Evolutionary conservation across 2,797 vertebrate genomes (phyloP).

Genomic region (Glossophaga mutica): DNA sequence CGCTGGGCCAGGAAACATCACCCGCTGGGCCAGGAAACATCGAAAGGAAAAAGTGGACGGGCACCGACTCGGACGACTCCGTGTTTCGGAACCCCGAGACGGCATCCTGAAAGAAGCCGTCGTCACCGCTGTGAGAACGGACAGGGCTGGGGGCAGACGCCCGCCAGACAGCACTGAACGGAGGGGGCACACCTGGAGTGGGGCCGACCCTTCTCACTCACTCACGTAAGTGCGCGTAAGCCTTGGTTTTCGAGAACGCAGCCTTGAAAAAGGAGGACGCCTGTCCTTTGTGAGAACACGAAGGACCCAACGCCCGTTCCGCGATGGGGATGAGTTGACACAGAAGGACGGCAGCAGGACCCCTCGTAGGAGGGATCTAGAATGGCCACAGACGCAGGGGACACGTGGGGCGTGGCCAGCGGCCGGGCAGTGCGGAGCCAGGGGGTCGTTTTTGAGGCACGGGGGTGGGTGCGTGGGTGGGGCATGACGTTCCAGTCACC

Average conservation of each 20-base stretch:
- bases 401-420: accelerated
- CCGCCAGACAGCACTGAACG: not conserved
- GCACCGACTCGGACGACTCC: not conserved
- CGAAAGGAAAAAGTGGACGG: not conserved
- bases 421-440: no score
- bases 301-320: accelerated
- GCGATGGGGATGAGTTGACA: not conserved
- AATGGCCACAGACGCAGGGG: not conserved
- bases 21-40: not conserved
- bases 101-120: not conserved
- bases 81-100: not conserved
- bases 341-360: not conserved
- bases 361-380: not conserved
- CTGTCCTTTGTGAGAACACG: not conserved
- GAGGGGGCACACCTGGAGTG: not conserved
- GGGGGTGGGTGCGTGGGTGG: accelerated
- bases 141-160: not conserved
- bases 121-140: not conserved
- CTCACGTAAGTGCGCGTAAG: no score
- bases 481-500: no score
- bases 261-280: not conserved
- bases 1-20: not conserved
- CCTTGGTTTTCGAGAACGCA: no score
- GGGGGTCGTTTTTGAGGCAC: accelerated
- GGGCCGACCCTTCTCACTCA: no score